These are phyloP conservation scores for Sebastes paucispinis DNA, from an alignment of 2,797 vertebrate genomes.

Conservation along the genomic window DNA sequence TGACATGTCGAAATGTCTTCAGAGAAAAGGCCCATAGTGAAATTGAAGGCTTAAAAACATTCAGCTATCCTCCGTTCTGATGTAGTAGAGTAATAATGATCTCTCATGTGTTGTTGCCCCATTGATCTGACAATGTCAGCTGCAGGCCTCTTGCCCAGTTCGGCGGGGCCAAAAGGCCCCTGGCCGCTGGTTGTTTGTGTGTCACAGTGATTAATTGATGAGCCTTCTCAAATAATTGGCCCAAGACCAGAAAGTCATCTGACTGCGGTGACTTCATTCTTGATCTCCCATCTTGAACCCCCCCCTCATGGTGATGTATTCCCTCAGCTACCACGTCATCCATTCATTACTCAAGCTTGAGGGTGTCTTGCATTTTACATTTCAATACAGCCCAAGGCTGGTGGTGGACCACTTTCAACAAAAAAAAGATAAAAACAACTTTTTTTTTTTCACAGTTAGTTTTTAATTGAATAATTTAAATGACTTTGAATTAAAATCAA, in stretches of 20 bases:
- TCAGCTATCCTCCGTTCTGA: neutral
- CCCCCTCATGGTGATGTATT: constrained; percentile 35
- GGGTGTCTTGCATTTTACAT: constrained; percentile 1
- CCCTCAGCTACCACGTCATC: constrained; percentile 13
- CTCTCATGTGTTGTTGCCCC: constrained; percentile 4
- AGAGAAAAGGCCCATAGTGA: neutral
- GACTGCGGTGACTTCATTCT: constrained; percentile 49
- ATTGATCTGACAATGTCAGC: constrained; percentile 49
- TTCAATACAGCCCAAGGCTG: neutral
- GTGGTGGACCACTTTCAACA: neutral
- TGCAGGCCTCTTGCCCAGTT: constrained; percentile 10
- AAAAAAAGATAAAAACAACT: constrained; percentile 40
- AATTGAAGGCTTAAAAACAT: neutral
- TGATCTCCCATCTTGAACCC: constrained; percentile 40
- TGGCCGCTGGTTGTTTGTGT: constrained; percentile 57
- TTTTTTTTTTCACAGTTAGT: constrained; percentile 61
- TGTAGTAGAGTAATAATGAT: neutral
- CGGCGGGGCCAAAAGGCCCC: constrained; percentile 53
- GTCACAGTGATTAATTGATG: constrained; percentile 73
- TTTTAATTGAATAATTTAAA: constrained; percentile 85
- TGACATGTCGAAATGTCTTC: neutral
- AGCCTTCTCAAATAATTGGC: constrained; percentile 71
- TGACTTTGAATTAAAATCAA: constrained; percentile 81
- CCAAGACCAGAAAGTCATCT: constrained; percentile 55
- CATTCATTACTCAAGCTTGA: constrained; percentile 34